A percentile compares a stretch with the other conserved stretches of the same genome.
phyloP scores from a whole-genome alignment of 2,888 invertebrate species.

The Stictocephala bisonia region DNA sequence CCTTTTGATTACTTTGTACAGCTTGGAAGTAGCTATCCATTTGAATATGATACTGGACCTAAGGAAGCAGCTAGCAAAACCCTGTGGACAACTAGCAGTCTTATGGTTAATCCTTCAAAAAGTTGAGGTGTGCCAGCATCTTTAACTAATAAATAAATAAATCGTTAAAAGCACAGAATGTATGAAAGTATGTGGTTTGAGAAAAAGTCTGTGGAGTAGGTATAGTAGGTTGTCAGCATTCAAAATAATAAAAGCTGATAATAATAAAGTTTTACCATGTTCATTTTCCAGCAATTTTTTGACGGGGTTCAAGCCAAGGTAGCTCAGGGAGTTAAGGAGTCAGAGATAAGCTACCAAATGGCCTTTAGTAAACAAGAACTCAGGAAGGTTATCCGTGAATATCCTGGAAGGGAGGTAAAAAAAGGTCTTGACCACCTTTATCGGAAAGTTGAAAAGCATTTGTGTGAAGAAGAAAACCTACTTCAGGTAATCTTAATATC shows the following conservation, averaged over 20 bases:
- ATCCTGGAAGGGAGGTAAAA: constrained; percentile 93
- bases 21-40: no score
- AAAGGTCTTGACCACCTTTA: constrained; percentile 92
- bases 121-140: no score
- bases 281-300: constrained; percentile 81
- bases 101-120: no score
- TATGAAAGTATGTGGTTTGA: no score
- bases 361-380: constrained; percentile 97
- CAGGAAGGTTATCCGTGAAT: constrained; percentile 92
- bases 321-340: constrained; percentile 93
- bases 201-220: no score
- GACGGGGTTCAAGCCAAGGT: constrained; percentile 96
- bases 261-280: not conserved
- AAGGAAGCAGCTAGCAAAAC: no score
- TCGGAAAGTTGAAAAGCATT: constrained; percentile 96
- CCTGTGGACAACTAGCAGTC: no score
- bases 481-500: constrained; percentile 71
- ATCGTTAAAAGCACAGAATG: no score
- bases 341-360: constrained; percentile 97
- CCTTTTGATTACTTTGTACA: no score
- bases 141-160: no score
- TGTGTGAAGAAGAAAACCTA: constrained; percentile 93
- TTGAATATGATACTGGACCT: no score
- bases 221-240: no score
- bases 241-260: not conserved